Evolutionary conservation across 2,113 vertebrate genomes (phyloP), one percentile per base, ranked within the genome.

Genomic region (Apaloderma vittatum): DNA sequence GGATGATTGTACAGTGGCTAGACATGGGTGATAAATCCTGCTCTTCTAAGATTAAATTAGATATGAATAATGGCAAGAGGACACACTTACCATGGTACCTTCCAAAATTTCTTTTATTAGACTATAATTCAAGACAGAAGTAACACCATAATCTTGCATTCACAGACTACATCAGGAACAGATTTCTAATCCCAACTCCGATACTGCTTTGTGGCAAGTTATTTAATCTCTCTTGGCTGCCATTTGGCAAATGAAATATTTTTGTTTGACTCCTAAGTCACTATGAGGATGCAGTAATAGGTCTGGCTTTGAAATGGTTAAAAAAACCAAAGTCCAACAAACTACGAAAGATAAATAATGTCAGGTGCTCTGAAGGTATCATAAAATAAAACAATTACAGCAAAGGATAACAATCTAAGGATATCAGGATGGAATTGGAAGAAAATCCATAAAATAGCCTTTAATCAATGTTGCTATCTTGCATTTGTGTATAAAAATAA

Each of bases 111-210:
- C 80, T 84, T 86, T 79, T 76, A 45, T 90, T 83, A 63, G 58
- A 29, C 78, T 54, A 12, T 48, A 92, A 87, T 70, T 94, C 59
- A 51, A 82, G 79, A 46, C 59, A 83, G 65, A 88, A 92, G 48
- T 37, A 92, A 77, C 70, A 77, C 52, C 29, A 49, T 52, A 86
- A 91, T 67, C 80, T 51, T 40, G 77, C 36, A 73, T 66, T 79
- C 88, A 67, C 81, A 70, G 59, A 51, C n/a, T 67, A 70, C 43
- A 40, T 51, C 66, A 79, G 74, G 49, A 92, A 36, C 51, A 77
- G 82, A 70, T 8, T 93, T 61, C 91, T 87, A 93, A 95, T 88
- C 88, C 93, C 72, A 88, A 58, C 55, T 55, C 71, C 62, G 72
- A 22, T 63, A 72, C 40, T 51, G 78, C 88, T 34, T 92, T 48